Conservation (phyloP, 2,888 invertebrate genomes). For the Endomychus coccineus region DNA sequence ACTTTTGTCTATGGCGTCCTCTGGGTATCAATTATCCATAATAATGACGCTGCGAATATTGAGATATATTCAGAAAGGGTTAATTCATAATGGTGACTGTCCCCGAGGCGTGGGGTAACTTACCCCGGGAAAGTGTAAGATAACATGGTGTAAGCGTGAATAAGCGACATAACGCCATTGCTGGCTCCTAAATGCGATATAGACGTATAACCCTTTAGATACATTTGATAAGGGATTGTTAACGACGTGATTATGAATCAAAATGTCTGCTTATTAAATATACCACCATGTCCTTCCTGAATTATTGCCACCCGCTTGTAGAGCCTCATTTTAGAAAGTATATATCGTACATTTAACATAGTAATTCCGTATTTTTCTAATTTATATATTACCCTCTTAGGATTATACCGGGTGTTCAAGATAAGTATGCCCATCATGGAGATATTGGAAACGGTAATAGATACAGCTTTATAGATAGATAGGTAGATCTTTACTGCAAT, state of each 20-base stretch:
- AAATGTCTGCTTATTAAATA: conserved; percentile 37
- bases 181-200: conserved; percentile 26
- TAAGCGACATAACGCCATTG: background rate
- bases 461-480: too few relatives aligned
- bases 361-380: too few relatives aligned
- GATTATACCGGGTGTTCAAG: too few relatives aligned
- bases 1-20: conserved; percentile 1
- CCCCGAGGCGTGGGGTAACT: background rate
- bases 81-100: background rate
- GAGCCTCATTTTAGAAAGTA: too few relatives aligned
- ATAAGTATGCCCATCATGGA: too few relatives aligned
- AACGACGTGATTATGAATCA: conserved; percentile 41
- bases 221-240: conserved; percentile 40
- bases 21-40: conserved; percentile 7
- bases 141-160: conserved; percentile 2
- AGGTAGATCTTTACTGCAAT: too few relatives aligned
- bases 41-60: conserved; percentile 5
- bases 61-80: conserved; percentile 2
- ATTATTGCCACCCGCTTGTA: too few relatives aligned
- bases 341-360: too few relatives aligned
- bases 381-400: too few relatives aligned
- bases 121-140: conserved; percentile 2
- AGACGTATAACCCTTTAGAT: conserved; percentile 36
- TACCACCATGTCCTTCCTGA: too few relatives aligned
- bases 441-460: too few relatives aligned